Conservation (phyloP, 2,797 vertebrate species). For the Eulemur albifrons region DNA sequence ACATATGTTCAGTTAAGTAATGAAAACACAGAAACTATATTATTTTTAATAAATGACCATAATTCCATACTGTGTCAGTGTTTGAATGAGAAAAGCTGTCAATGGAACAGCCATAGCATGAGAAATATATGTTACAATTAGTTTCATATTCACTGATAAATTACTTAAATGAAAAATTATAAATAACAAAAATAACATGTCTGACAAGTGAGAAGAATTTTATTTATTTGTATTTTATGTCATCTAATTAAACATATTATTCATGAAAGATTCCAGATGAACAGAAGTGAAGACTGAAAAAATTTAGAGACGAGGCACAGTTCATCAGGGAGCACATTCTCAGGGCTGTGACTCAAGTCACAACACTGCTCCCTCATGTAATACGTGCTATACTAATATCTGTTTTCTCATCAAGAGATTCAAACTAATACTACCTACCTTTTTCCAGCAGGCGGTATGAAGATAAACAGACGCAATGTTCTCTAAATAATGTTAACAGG, state of each 20-base stretch:
- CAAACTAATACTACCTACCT: not conserved
- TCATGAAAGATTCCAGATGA: not conserved
- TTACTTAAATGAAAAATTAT: slow-evolving; percentile 17
- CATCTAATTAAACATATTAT: slow-evolving; percentile 2
- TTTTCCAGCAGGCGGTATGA: not conserved
- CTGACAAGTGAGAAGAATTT: not conserved
- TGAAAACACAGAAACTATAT: not conserved
- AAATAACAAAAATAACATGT: not conserved
- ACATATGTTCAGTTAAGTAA: not conserved
- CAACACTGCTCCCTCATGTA: not conserved
- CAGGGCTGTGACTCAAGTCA: not conserved
- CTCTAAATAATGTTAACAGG: slow-evolving; percentile 24
- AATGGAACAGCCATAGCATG: not conserved
- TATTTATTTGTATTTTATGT: not conserved
- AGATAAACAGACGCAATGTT: slow-evolving; percentile 32
- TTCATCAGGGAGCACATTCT: not conserved
- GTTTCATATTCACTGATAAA: slow-evolving; percentile 3
- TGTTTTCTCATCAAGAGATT: not conserved
- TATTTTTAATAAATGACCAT: slow-evolving; percentile 13
- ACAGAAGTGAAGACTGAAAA: not conserved
- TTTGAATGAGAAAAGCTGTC: slow-evolving; percentile 28
- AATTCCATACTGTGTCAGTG: not conserved
- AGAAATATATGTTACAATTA: not conserved
- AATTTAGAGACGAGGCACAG: not conserved
- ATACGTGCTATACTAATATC: not conserved